These are phyloP conservation scores for Ornithoptera priamus DNA, from an alignment of 2,888 invertebrate species.

Conservation along the genomic window DNA sequence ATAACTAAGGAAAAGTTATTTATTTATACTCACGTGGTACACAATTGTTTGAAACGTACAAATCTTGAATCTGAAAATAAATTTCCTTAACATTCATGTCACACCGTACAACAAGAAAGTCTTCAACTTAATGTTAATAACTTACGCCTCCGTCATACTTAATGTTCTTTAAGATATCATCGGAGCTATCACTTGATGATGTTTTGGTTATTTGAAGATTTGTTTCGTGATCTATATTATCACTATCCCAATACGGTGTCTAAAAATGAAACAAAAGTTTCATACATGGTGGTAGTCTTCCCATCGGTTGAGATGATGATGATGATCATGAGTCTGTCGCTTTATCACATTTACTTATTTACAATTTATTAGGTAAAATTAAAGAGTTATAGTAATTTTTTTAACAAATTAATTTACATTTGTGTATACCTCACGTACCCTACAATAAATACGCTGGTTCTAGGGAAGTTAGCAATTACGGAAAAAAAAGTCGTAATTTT, in stretches of 20 bases:
- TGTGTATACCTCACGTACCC: no score
- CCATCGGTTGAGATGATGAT: no score
- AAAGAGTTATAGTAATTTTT: no score
- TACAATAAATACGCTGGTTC: no score
- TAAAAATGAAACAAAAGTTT: not conserved
- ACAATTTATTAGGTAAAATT: no score
- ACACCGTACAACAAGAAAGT: not conserved
- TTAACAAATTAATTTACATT: no score
- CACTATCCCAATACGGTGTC: not conserved
- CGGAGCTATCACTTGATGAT: slow-evolving; percentile 11
- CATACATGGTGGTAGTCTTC: not conserved
- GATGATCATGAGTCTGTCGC: no score
- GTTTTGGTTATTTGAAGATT: slow-evolving; percentile 3
- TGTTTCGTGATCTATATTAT: not conserved
- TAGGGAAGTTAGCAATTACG: no score
- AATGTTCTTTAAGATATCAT: slow-evolving; percentile 10
- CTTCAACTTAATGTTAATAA: not conserved
- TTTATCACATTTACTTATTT: no score
- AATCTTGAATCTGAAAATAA: slow-evolving; percentile 16
- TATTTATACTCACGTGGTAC: slow-evolving; percentile 5
- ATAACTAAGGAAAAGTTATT: not conserved
- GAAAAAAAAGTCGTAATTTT: no score
- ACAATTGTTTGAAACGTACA: slow-evolving; percentile 12
- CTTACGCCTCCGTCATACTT: slow-evolving; percentile 17
- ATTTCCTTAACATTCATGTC: no score